Conservation (phyloP, 2,888 invertebrate species). For the Aleiodes testaceus region DNA sequence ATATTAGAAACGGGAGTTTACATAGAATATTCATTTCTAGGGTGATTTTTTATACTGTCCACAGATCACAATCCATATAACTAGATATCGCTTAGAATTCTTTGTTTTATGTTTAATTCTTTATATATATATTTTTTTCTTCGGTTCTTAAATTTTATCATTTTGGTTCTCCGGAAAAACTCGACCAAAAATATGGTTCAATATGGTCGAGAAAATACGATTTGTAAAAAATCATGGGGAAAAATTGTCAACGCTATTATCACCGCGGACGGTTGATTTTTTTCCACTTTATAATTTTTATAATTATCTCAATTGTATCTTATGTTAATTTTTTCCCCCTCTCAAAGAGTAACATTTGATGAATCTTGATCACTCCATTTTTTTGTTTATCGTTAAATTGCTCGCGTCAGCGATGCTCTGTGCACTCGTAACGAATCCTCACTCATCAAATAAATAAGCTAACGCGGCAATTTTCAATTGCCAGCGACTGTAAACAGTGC, state of each 20-base stretch:
- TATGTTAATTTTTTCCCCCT: neutral
- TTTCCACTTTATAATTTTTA: neutral
- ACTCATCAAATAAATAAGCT: neutral
- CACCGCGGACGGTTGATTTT: constrained; percentile 16
- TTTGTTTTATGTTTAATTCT: constrained; percentile 2
- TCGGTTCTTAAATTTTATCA: neutral
- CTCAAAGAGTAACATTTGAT: neutral
- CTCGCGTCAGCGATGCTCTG: no score
- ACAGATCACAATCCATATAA: constrained; percentile 31
- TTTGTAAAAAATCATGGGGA: constrained; percentile 12
- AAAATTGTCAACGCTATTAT: constrained; percentile 32
- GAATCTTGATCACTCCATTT: neutral
- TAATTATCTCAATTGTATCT: no score
- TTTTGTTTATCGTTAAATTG: neutral
- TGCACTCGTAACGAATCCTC: no score
- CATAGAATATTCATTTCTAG: constrained; percentile 11
- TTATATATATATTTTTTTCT: neutral
- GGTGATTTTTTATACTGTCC: constrained; percentile 11
- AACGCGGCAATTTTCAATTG: neutral
- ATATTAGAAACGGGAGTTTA: constrained; percentile 16
- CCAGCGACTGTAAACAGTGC: constrained; percentile 10
- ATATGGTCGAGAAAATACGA: neutral
- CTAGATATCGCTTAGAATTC: constrained; percentile 2
- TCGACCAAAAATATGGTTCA: constrained; percentile 1
- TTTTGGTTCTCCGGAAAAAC: neutral